phyloP scores from a whole-genome alignment of 2,888 invertebrate species.

The Stictocephala bisonia region DNA sequence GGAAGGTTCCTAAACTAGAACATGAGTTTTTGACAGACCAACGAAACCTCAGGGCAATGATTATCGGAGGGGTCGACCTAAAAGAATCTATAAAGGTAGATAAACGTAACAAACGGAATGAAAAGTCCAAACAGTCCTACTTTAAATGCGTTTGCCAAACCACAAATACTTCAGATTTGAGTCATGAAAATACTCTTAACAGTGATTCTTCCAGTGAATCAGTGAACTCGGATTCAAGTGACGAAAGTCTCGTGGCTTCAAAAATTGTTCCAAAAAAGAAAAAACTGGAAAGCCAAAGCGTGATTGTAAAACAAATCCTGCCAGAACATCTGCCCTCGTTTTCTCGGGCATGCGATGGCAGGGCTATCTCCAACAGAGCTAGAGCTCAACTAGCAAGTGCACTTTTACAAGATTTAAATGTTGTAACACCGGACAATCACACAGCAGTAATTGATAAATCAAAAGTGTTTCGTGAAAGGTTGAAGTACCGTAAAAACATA shows the following conservation, averaged over 20 bases:
- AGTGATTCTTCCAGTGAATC: not conserved
- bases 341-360: not conserved
- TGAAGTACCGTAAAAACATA: slow-evolving; percentile 3
- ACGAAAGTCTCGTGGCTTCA: not conserved
- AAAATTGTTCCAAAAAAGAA: not conserved
- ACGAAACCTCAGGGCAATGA: not conserved
- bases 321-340: not conserved
- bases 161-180: not conserved
- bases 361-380: not conserved
- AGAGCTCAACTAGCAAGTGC: not conserved
- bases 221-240: not conserved
- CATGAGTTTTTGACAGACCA: not conserved
- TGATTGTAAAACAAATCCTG: not conserved
- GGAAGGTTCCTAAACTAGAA: not conserved
- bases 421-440: slow-evolving; percentile 8
- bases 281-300: not conserved
- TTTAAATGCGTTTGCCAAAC: not conserved
- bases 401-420: slow-evolving; percentile 2
- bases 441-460: slow-evolving; percentile 25
- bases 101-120: not conserved
- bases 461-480: slow-evolving; percentile 22
- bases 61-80: not conserved
- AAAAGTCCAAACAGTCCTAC: not conserved
- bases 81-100: not conserved
- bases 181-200: not conserved